Base-by-base conservation (phyloP, 1,140 invertebrate genomes). In the Vanessa tameamea region DNA sequence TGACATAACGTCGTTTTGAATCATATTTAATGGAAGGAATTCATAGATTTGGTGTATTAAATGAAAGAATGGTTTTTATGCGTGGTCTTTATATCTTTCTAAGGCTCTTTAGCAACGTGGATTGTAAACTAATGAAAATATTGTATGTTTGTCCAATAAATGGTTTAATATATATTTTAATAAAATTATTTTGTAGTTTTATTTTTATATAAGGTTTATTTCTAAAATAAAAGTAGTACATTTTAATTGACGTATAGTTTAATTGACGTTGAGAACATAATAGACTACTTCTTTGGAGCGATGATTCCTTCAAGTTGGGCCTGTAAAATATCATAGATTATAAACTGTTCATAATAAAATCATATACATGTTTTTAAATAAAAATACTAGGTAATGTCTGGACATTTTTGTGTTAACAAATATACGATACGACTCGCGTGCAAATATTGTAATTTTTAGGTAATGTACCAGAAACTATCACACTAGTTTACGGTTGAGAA, bases 241-340 rank as follows among this genome's bases (percentile, higher is more conserved):
- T 26, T 59, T 59, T 59, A 26, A 12, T 13, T 13, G 31, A 37
- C 53, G 16, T 59, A 59, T 59, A 59, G 26, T 59, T 14, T 59
- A 73, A 20, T 20, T 20, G 20, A 20, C 20, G 65, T 79, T 79
- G 57, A 82, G 77, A 55, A 8, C 2, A 64, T 76, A 73, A 71
- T 68, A 63, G 43, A 57, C 95, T 95, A 97, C 92, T 98, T 98
- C 91, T 98, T 98, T 15, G 97, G 97, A 65, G 97, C 96, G 80
- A 98, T 97, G 77, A 98, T 98, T 82, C 97, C 97, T 94, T 98
- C 97, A 63, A 98, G 92, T 94, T 98, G 97, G 50, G 96, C 95
- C 96, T 97, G 92, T 47, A 57, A 63, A 64, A 53, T 57, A n/a
- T 0, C 31, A 26, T 59, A 31, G 26, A 12, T 59, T 14, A 16